Conservation (phyloP, 2,113 vertebrate species). For the Oceanites oceanicus region DNA sequence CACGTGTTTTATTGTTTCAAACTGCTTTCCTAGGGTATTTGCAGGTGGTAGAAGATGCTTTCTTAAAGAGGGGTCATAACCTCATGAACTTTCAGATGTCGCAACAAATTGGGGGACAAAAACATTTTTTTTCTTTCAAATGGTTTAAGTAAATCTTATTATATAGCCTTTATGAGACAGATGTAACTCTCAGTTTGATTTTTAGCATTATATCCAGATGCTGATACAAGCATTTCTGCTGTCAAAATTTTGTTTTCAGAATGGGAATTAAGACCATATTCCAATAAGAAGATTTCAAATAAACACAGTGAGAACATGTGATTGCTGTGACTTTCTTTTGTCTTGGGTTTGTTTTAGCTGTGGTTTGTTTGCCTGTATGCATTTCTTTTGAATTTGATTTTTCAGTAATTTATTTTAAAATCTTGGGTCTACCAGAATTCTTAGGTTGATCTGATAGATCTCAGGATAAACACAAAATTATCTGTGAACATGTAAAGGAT, state of each 20-base stretch:
- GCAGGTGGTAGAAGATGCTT: slow-evolving; percentile 78
- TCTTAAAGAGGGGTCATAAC: slow-evolving; percentile 81
- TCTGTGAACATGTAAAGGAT: neutral
- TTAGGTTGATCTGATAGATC: neutral
- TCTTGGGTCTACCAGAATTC: neutral
- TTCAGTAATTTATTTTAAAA: neutral
- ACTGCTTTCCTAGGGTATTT: slow-evolving; percentile 82
- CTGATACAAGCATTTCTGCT: slow-evolving; percentile 62
- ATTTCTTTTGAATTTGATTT: neutral
- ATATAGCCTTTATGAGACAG: slow-evolving; percentile 69
- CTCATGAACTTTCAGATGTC: slow-evolving; percentile 84
- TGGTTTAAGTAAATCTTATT: slow-evolving; percentile 80
- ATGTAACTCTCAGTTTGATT: slow-evolving; percentile 57
- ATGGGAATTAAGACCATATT: neutral
- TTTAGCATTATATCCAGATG: slow-evolving; percentile 71
- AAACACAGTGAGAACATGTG: neutral
- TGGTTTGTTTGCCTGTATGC: neutral
- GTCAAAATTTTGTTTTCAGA: neutral
- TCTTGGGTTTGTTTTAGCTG: neutral
- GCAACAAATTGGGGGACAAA: slow-evolving; percentile 86
- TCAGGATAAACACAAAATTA: neutral
- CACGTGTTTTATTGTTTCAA: slow-evolving; percentile 90
- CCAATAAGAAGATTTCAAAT: neutral
- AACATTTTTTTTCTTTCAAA: slow-evolving; percentile 71
- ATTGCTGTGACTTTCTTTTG: neutral